Conservation (phyloP, 2,113 vertebrate genomes). For the Oxyruncus cristatus region DNA sequence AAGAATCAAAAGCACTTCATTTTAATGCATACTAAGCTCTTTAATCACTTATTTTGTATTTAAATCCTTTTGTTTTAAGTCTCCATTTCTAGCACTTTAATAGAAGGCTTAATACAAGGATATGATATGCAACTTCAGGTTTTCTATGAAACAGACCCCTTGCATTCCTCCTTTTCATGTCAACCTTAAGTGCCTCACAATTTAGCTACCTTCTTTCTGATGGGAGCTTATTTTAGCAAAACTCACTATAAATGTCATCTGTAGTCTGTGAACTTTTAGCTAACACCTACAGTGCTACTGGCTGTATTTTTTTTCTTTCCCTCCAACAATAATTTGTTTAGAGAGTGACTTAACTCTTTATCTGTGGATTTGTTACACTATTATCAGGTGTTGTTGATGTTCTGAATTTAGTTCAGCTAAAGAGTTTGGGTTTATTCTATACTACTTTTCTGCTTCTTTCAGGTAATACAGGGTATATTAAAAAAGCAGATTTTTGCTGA, state of each 20-base stretch:
- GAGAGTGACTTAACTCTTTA: background rate
- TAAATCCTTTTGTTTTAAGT: slow-evolving; percentile 61
- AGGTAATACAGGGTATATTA: slow-evolving; percentile 71
- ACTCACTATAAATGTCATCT: slow-evolving; percentile 33
- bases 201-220: slow-evolving; percentile 67
- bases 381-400: background rate
- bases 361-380: slow-evolving; percentile 23
- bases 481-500: slow-evolving; percentile 52
- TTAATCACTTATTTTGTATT: slow-evolving; percentile 62
- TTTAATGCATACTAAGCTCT: slow-evolving; percentile 55
- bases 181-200: slow-evolving; percentile 78
- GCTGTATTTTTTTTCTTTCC: background rate
- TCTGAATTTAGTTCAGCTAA: slow-evolving; percentile 24
- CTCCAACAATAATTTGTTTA: background rate
- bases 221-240: slow-evolving; percentile 64
- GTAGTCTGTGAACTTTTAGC: background rate
- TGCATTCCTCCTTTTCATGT: slow-evolving; percentile 63
- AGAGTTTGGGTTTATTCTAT: slow-evolving; percentile 40
- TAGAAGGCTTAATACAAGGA: slow-evolving; percentile 69
- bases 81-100: slow-evolving; percentile 72
- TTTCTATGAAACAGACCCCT: slow-evolving; percentile 58
- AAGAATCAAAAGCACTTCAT: slow-evolving; percentile 57
- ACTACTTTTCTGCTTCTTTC: slow-evolving; percentile 60
- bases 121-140: slow-evolving; percentile 68
- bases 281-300: slow-evolving; percentile 43